phyloP scores from a whole-genome alignment of 2,797 vertebrate genomes.

The Catharus ustulatus region DNA sequence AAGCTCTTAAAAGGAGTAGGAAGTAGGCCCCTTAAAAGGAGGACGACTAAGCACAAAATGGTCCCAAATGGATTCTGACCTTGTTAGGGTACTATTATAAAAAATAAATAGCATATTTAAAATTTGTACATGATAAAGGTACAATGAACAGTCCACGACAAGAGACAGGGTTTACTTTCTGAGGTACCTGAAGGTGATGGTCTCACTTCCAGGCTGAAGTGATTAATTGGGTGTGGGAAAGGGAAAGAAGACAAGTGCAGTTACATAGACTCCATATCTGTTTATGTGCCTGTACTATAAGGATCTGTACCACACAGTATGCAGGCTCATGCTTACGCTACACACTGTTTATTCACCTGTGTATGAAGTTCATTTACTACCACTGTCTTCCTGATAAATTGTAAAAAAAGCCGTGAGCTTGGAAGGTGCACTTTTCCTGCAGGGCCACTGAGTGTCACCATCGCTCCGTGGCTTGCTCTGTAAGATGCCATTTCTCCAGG shows the following conservation, averaged over 20 bases:
- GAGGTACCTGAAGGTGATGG: not conserved
- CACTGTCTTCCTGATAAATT: not conserved
- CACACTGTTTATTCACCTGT: not conserved
- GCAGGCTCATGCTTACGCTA: not conserved
- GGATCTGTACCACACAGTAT: not conserved
- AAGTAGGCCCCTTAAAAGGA: not conserved
- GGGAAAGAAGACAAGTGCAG: not conserved
- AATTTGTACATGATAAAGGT: not conserved
- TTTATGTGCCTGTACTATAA: not conserved
- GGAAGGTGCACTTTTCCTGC: slow-evolving; percentile 1
- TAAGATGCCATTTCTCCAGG: not conserved
- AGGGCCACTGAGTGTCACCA: slow-evolving; percentile 37
- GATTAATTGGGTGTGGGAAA: not conserved
- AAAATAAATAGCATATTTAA: not conserved
- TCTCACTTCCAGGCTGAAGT: not conserved
- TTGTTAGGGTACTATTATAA: not conserved
- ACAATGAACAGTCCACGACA: not conserved
- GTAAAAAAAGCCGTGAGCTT: not conserved
- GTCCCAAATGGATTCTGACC: not conserved
- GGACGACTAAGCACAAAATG: not conserved
- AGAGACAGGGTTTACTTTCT: not conserved
- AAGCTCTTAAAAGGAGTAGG: not conserved
- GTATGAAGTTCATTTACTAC: not conserved
- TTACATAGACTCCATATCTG: too few species aligned
- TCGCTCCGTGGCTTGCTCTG: not conserved